These are phyloP conservation scores for Pollimyrus isidori DNA, from an alignment of 2,113 vertebrate genomes.

Conservation along the genomic window DNA sequence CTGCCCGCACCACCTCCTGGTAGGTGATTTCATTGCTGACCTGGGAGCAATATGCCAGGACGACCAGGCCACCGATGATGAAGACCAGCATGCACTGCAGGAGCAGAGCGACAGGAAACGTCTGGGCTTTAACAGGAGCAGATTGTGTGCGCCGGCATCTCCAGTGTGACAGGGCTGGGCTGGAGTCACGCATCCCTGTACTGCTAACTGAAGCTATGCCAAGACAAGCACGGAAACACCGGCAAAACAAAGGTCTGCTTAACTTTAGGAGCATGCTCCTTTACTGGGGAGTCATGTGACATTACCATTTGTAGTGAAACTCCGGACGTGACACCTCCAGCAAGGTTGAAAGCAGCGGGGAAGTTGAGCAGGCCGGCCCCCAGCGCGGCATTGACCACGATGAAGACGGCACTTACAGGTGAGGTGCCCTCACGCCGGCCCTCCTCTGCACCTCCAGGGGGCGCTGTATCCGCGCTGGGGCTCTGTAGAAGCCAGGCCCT, in stretches of 20 bases:
- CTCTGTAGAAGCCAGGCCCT: slow-evolving; percentile 82
- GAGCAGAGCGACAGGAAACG: slow-evolving; percentile 17
- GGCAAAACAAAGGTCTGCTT: not conserved
- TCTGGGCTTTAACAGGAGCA: not conserved
- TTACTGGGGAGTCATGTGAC: not conserved
- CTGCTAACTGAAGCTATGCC: not conserved
- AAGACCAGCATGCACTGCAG: slow-evolving; percentile 84
- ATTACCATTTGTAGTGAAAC: slow-evolving; percentile 82
- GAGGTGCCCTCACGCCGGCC: slow-evolving; percentile 58
- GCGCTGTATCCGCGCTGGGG: slow-evolving; percentile 68
- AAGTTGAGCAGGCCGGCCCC: slow-evolving; percentile 95
- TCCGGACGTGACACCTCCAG: slow-evolving; percentile 76
- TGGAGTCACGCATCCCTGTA: not conserved
- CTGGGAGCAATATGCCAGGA: slow-evolving; percentile 89
- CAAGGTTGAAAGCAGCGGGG: slow-evolving; percentile 86
- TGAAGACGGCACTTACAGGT: slow-evolving; percentile 73
- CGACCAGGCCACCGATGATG: slow-evolving; percentile 87
- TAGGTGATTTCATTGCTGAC: slow-evolving; percentile 87
- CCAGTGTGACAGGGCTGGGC: not conserved
- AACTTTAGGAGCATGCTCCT: not conserved
- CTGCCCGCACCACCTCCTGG: slow-evolving; percentile 91
- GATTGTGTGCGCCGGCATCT: not conserved
- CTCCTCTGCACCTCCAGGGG: slow-evolving; percentile 29
- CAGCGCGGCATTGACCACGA: slow-evolving; percentile 90
- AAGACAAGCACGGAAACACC: not conserved